phyloP scores from a whole-genome alignment of 2,113 vertebrate species.

The Chascanopsetta lugubris region DNA sequence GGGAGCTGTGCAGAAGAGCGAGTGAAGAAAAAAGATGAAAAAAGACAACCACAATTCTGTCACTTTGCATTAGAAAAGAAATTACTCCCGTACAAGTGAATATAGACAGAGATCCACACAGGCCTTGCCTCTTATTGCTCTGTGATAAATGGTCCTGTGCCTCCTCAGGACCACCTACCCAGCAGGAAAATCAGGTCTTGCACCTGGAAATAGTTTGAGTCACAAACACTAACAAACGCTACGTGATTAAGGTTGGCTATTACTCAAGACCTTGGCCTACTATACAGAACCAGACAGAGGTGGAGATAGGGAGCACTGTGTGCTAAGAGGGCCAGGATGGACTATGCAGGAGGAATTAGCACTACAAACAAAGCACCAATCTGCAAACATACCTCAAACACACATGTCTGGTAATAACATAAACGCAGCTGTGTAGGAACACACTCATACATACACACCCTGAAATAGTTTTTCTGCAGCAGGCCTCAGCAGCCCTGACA shows the following conservation, averaged over 20 bases:
- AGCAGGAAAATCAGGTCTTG: slow-evolving; percentile 71
- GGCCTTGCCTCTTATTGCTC: slow-evolving; percentile 79
- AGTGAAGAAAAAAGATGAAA: slow-evolving; percentile 35
- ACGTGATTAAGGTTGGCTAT: slow-evolving; percentile 66
- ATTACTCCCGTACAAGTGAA: slow-evolving; percentile 84
- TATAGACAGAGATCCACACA: slow-evolving; percentile 29
- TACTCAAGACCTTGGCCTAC: slow-evolving; percentile 62
- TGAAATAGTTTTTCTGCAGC: slow-evolving; percentile 3
- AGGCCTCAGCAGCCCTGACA: not conserved
- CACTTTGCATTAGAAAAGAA: slow-evolving; percentile 89
- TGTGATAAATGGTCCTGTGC: slow-evolving; percentile 83
- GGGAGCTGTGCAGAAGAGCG: slow-evolving; percentile 2
- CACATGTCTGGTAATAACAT: not conserved
- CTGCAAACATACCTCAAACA: not conserved
- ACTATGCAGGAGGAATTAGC: slow-evolving; percentile 13
- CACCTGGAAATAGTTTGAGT: slow-evolving; percentile 77
- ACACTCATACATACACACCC: not conserved
- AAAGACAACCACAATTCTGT: slow-evolving; percentile 84
- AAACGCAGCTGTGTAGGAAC: slow-evolving; percentile 9
- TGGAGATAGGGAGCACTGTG: slow-evolving; percentile 25
- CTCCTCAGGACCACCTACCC: slow-evolving; percentile 74
- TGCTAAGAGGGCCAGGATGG: slow-evolving; percentile 3
- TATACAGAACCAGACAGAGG: slow-evolving; percentile 41
- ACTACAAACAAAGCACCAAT: slow-evolving; percentile 11
- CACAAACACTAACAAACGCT: slow-evolving; percentile 70